Evolutionary conservation across 2,113 vertebrate genomes (phyloP).

Genomic region (Carettochelys insculpta): DNA sequence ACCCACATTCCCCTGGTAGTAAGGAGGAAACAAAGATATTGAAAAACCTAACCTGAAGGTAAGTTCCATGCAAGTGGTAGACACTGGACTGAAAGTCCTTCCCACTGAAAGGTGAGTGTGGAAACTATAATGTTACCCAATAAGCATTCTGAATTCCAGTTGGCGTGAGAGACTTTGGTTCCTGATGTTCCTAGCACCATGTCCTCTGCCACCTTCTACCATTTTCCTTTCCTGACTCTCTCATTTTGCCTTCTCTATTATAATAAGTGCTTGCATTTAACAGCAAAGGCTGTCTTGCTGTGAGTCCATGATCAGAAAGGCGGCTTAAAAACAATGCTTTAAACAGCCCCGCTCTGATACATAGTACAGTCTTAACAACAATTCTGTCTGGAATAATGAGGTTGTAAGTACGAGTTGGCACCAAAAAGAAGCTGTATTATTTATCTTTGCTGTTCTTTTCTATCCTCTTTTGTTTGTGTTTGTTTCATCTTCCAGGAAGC

Average conservation of each 20-base stretch:
- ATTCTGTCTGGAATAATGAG: background rate
- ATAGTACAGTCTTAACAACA: background rate
- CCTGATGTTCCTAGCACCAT: background rate
- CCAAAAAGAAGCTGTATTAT: background rate
- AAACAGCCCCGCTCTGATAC: background rate
- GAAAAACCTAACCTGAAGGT: background rate
- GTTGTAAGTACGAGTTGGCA: background rate
- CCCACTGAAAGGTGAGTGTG: background rate
- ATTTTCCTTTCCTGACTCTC: background rate
- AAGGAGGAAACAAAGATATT: background rate
- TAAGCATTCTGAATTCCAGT: background rate
- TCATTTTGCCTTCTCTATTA: background rate
- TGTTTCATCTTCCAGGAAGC: background rate
- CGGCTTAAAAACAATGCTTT: background rate
- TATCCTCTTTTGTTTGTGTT: background rate
- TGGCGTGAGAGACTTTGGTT: background rate
- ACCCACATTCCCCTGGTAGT: background rate
- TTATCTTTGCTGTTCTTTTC: background rate
- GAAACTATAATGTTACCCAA: no score
- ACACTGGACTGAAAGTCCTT: background rate
- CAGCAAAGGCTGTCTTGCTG: background rate
- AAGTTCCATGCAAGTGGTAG: background rate
- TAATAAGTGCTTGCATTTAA: background rate
- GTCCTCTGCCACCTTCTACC: background rate
- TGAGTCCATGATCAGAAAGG: background rate